phyloP scores from a whole-genome alignment of 2,888 invertebrate genomes.

The Cenopis cana region DNA sequence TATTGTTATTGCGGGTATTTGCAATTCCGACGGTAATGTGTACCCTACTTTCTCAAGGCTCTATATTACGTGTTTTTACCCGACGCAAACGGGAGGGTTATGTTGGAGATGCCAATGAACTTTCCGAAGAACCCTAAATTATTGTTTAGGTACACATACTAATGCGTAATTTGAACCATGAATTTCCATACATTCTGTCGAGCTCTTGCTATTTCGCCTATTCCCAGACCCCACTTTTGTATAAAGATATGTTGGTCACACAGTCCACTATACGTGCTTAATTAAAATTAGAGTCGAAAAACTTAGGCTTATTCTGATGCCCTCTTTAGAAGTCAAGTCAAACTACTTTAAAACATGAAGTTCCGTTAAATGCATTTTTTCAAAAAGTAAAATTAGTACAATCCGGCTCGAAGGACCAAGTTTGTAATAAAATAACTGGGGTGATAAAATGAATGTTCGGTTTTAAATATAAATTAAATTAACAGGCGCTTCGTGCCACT shows the following conservation, averaged over 20 bases:
- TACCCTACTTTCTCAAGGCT: slow-evolving; percentile 2
- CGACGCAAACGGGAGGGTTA: neutral
- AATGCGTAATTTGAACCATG: too few relatives aligned
- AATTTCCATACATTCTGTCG: too few relatives aligned
- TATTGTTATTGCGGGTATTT: slow-evolving; percentile 19
- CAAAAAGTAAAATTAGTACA: neutral
- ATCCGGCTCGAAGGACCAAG: slow-evolving; percentile 24
- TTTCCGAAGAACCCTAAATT: neutral
- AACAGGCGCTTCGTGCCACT: neutral
- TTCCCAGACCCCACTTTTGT: too few relatives aligned
- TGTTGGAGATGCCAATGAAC: neutral
- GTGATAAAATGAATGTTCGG: neutral
- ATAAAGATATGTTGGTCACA: too few relatives aligned
- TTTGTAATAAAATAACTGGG: neutral
- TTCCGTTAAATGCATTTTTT: neutral
- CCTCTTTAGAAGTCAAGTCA: neutral
- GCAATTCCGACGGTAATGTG: slow-evolving; percentile 12
- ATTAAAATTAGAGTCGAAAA: neutral
- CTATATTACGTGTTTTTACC: too few relatives aligned
- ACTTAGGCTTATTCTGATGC: neutral
- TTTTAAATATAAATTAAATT: neutral
- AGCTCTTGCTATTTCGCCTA: too few relatives aligned
- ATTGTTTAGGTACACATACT: too few relatives aligned
- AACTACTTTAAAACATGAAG: neutral
- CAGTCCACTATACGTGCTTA: too few relatives aligned